These are phyloP conservation scores for Bombycilla garrulus DNA, from an alignment of 2,113 vertebrate species.

Conservation along the genomic window DNA sequence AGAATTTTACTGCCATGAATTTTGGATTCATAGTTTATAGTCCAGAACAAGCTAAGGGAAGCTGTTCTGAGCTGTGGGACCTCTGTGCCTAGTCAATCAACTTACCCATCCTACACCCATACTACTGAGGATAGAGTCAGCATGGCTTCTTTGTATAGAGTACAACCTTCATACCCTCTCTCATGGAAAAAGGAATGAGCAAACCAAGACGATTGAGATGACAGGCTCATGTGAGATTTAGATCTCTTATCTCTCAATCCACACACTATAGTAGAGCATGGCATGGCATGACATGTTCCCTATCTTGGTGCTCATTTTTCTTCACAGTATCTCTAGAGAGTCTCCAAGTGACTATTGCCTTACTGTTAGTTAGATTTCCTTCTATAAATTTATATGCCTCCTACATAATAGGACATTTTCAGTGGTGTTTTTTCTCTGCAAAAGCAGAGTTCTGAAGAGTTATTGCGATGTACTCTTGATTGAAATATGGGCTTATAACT, in stretches of 20 bases:
- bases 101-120: neutral
- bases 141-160: neutral
- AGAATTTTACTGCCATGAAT: neutral
- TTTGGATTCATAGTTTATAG: neutral
- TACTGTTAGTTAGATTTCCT: neutral
- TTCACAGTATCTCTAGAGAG: neutral
- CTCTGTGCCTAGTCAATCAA: neutral
- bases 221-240: neutral
- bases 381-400: neutral
- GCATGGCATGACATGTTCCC: neutral
- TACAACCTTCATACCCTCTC: neutral
- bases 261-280: neutral
- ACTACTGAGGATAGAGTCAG: neutral
- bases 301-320: neutral
- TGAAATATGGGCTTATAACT: neutral
- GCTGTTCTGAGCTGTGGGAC: neutral
- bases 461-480: neutral
- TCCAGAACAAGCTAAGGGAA: neutral
- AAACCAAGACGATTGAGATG: neutral
- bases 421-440: neutral
- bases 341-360: neutral
- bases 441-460: neutral
- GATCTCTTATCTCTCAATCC: neutral
- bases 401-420: neutral
- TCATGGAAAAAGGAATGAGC: neutral